Conservation (phyloP, 1,140 invertebrate genomes). For the Mycetomoellerius zeteki region DNA sequence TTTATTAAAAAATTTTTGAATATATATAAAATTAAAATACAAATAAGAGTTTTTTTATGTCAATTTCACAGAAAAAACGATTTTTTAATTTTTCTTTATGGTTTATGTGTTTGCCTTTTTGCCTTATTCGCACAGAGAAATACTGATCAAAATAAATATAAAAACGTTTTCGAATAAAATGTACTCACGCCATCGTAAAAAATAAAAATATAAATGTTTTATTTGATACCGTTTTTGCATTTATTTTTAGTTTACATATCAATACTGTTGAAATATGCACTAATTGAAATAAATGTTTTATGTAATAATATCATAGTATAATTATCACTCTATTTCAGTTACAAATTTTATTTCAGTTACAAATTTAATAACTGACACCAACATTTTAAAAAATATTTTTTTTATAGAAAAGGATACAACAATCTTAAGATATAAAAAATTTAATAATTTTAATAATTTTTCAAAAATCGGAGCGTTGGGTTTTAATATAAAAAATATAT, state of each 20-base stretch:
- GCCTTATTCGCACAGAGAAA: neutral
- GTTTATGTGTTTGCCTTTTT: neutral
- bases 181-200: neutral
- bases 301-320: neutral
- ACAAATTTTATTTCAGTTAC: neutral
- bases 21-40: neutral
- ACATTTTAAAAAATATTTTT: neutral
- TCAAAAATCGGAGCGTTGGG: neutral
- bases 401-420: neutral
- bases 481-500: conserved; percentile 6
- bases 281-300: conserved; percentile 27
- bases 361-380: neutral
- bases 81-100: neutral
- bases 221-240: neutral
- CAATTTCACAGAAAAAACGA: neutral
- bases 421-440: conserved; percentile 12
- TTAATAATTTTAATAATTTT: neutral
- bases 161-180: conserved; percentile 8
- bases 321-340: conserved; percentile 18
- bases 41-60: neutral
- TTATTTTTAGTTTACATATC: conserved; percentile 11
- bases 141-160: conserved; percentile 37
- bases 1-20: conserved; percentile 5
- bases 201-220: conserved; percentile 11
- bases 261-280: neutral